phyloP scores from a whole-genome alignment of 2,888 invertebrate genomes.

The Monochamus alternatus region DNA sequence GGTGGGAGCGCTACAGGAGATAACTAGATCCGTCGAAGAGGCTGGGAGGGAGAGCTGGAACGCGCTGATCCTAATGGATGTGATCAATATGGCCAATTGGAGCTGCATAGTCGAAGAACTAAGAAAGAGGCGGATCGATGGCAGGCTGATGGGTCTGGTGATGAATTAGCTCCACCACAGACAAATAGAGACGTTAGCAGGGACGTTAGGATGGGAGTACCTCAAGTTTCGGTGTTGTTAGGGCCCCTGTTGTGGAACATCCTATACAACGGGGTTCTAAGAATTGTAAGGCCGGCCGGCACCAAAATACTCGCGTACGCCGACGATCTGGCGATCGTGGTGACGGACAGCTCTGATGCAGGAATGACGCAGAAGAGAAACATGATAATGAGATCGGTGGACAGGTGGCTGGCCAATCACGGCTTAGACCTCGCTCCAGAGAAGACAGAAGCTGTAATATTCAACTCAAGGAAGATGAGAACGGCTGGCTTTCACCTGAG shows the following conservation, averaged over 20 bases:
- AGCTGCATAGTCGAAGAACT: conserved; percentile 32
- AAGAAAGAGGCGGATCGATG: conserved; percentile 10
- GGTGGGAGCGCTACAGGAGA: conserved; percentile 24
- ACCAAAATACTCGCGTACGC: not conserved
- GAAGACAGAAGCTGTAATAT: not conserved
- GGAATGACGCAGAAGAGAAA: not conserved
- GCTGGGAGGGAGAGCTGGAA: not conserved
- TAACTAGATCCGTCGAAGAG: not conserved
- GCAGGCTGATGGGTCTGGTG: not conserved
- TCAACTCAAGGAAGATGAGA: not conserved
- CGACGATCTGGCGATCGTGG: not conserved
- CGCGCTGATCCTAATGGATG: conserved; percentile 31
- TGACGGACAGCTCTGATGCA: not conserved
- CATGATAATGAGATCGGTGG: not conserved
- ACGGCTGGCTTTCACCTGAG: not conserved
- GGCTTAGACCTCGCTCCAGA: not conserved
- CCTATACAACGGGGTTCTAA: not conserved
- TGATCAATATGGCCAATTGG: conserved; percentile 45
- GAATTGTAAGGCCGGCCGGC: not conserved
- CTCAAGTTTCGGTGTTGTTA: not conserved
- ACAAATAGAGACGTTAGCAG: not conserved
- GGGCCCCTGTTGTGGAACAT: not conserved
- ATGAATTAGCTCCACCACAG: not conserved
- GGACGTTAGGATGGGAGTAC: not conserved
- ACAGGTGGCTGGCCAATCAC: not conserved